These are phyloP conservation scores for Iselma pallidipennis DNA, from an alignment of 2,888 invertebrate genomes.

Conservation along the genomic window DNA sequence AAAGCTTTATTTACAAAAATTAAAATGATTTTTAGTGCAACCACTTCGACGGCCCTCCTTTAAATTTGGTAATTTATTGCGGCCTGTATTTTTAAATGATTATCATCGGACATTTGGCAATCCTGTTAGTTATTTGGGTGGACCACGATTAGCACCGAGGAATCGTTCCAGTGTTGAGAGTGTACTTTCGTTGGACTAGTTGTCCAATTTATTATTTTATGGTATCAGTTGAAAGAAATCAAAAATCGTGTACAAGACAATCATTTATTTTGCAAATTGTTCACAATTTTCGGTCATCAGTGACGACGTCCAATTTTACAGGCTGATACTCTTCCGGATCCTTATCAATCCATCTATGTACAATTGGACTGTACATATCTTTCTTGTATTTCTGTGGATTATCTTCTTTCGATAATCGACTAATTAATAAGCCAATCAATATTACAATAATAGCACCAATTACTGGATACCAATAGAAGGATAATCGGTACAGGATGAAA, in stretches of 20 bases:
- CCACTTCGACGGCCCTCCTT: too few species aligned
- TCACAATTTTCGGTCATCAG: not conserved
- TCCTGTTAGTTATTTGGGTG: conserved; percentile 73
- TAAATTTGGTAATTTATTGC: conserved; percentile 26
- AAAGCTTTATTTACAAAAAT: conserved; percentile 9
- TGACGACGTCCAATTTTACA: not conserved
- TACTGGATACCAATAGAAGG: conserved; percentile 70
- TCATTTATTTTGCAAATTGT: not conserved
- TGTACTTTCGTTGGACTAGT: conserved; percentile 67
- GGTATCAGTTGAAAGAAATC: not conserved
- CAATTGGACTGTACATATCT: conserved; percentile 11
- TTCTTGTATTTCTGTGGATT: conserved; percentile 6
- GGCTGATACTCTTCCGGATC: not conserved
- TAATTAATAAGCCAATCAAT: conserved; percentile 64
- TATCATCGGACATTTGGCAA: conserved; percentile 64
- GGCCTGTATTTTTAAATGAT: conserved; percentile 62
- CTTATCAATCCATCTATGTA: not conserved
- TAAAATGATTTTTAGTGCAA: conserved; percentile 34
- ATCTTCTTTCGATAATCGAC: conserved; percentile 54
- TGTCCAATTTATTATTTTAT: not conserved
- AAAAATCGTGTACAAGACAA: not conserved
- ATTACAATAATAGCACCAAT: conserved; percentile 65
- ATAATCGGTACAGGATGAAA: conserved; percentile 64
- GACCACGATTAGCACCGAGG: conserved; percentile 60
- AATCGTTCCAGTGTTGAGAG: conserved; percentile 67